A percentile compares a stretch with the other conserved stretches of the same genome.
phyloP scores from a whole-genome alignment of 1,140 invertebrate genomes.

The Tetranychus urticae region DNA sequence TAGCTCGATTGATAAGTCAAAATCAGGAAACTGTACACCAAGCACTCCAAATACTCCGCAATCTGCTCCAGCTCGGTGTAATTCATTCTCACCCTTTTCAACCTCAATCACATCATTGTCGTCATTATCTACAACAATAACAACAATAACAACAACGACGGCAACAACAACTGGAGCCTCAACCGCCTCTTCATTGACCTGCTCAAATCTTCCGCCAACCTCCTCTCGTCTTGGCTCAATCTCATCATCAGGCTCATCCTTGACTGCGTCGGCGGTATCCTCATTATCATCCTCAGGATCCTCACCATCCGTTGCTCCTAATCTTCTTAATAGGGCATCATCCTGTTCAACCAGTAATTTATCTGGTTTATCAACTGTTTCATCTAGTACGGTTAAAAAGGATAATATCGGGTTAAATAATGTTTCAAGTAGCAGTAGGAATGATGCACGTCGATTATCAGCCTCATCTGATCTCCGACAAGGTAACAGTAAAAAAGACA shows the following conservation, averaged over 20 bases:
- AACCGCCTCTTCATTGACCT: background rate
- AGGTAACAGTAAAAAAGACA: too few species aligned
- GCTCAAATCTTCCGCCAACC: too few species aligned
- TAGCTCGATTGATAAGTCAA: background rate
- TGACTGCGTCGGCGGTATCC: background rate
- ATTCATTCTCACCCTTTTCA: background rate
- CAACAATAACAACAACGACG: constrained; percentile 2
- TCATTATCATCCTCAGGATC: background rate
- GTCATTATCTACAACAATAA: background rate
- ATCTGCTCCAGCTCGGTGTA: constrained; percentile 1
- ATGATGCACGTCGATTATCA: too few species aligned
- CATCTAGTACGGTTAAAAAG: background rate
- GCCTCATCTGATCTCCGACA: too few species aligned
- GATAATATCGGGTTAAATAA: too few species aligned
- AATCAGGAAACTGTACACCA: background rate
- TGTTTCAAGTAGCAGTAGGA: too few species aligned
- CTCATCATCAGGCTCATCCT: background rate
- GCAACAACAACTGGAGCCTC: background rate
- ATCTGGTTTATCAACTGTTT: background rate
- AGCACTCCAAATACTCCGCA: constrained; percentile 3
- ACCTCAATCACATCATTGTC: background rate
- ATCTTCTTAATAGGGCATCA: background rate
- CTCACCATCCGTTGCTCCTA: background rate
- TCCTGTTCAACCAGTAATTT: background rate
- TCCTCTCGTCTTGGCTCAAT: too few species aligned